phyloP scores from a whole-genome alignment of 2,113 vertebrate genomes.

The Clarias magur region DNA sequence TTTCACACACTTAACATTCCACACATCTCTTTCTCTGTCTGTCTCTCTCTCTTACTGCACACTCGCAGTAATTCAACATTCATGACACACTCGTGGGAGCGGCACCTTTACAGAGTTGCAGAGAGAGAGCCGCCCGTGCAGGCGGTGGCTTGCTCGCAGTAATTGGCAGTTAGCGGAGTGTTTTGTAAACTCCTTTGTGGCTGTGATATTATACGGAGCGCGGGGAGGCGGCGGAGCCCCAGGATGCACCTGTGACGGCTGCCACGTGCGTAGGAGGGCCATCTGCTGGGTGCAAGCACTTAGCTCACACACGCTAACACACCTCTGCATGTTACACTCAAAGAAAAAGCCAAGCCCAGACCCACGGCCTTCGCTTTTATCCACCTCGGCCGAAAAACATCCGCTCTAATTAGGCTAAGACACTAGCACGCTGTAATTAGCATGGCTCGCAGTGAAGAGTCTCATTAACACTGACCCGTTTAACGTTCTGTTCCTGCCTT shows the following conservation, averaged over 20 bases:
- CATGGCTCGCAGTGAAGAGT: neutral
- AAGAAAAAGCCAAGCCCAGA: neutral
- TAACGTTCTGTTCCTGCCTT: neutral
- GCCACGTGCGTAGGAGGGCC: constrained; percentile 58
- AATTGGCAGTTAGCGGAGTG: constrained; percentile 58
- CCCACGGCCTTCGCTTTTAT: constrained; percentile 3
- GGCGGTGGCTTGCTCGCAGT: constrained; percentile 50
- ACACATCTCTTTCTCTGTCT: neutral
- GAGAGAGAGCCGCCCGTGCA: constrained; percentile 43
- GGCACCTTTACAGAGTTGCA: constrained; percentile 28
- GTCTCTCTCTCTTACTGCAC: neutral
- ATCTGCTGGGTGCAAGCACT: constrained; percentile 53
- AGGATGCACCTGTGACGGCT: constrained; percentile 54
- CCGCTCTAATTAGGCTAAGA: constrained; percentile 2
- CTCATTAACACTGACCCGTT: neutral
- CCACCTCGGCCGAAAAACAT: neutral
- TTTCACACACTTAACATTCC: neutral
- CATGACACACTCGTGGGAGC: constrained; percentile 36
- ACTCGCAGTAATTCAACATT: constrained; percentile 23
- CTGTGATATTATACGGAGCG: constrained; percentile 52
- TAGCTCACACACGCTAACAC: constrained; percentile 28
- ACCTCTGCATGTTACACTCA: constrained; percentile 9
- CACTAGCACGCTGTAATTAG: constrained; percentile 18
- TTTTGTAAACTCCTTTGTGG: constrained; percentile 59
- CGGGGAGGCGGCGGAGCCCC: constrained; percentile 29